phyloP scores from a whole-genome alignment of 1,140 invertebrate genomes.

The Nomia melanderi region DNA sequence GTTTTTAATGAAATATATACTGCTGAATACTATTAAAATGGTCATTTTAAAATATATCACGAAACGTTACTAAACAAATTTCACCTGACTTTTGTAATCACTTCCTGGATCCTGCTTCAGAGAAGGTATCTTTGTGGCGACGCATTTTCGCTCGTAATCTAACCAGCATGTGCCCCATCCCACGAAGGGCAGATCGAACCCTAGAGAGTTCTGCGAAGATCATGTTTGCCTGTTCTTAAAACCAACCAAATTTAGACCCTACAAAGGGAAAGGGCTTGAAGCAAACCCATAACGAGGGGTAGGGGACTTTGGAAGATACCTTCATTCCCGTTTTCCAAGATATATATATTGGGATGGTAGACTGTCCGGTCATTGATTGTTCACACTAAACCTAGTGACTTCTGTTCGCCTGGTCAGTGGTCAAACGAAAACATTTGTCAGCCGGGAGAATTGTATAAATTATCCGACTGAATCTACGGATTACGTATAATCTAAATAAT shows the following conservation, averaged over 20 bases:
- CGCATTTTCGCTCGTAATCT: background rate
- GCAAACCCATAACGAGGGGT: background rate
- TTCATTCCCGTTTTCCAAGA: slow-evolving; percentile 8
- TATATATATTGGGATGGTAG: background rate
- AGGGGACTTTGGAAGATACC: background rate
- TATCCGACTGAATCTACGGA: background rate
- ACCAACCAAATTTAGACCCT: slow-evolving; percentile 69
- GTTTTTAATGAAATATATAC: too few species aligned
- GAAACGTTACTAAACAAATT: background rate
- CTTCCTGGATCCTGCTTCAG: too few species aligned
- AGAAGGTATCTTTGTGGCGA: background rate
- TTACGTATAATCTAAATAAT: background rate
- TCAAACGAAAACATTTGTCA: slow-evolving; percentile 67
- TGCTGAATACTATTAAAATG: too few species aligned
- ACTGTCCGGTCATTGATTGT: slow-evolving; percentile 52
- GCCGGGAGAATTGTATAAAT: slow-evolving; percentile 49
- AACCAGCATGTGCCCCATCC: background rate
- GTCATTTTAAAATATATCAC: too few species aligned
- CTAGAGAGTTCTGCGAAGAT: slow-evolving; percentile 25
- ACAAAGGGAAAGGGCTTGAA: slow-evolving; percentile 54
- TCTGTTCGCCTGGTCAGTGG: slow-evolving; percentile 67
- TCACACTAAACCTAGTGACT: slow-evolving; percentile 16
- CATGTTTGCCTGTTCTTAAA: slow-evolving; percentile 70
- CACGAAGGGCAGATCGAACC: slow-evolving; percentile 46
- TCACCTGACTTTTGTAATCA: background rate